Evolutionary conservation across 2,797 vertebrate species (phyloP).

Genomic region (Tragelaphus eurycerus): DNA sequence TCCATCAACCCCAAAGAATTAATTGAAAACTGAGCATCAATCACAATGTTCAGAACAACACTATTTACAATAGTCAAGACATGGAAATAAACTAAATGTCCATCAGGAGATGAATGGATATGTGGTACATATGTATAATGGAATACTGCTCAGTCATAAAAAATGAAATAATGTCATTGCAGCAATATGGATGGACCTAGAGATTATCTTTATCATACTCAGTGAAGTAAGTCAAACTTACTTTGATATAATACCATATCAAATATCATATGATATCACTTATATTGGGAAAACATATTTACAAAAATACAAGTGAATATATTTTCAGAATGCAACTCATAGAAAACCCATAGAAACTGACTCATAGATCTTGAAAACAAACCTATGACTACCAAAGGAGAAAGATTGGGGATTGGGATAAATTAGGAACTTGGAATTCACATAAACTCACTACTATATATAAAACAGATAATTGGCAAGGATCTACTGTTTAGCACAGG

Average conservation of each 20-base stretch:
- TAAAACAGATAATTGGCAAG: neutral
- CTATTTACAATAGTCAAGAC: neutral
- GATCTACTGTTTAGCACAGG: neutral
- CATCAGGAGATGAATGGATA: neutral
- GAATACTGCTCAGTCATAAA: neutral
- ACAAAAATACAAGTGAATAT: neutral
- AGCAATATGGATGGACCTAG: neutral
- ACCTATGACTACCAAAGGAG: neutral
- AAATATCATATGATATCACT: neutral
- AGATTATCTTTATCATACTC: neutral
- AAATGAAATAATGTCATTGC: neutral
- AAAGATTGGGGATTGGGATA: neutral
- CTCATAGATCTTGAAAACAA: neutral
- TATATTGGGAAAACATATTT: neutral
- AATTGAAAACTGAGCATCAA: neutral
- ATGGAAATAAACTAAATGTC: neutral
- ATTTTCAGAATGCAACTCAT: neutral
- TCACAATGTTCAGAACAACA: neutral
- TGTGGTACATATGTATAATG: neutral
- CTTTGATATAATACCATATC: neutral
- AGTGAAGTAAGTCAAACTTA: neutral
- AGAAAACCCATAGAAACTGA: neutral
- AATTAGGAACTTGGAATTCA: neutral
- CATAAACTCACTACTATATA: neutral
- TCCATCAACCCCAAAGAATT: neutral